Conservation (phyloP, 2,888 invertebrate genomes). For the Cheilosia pagana region DNA sequence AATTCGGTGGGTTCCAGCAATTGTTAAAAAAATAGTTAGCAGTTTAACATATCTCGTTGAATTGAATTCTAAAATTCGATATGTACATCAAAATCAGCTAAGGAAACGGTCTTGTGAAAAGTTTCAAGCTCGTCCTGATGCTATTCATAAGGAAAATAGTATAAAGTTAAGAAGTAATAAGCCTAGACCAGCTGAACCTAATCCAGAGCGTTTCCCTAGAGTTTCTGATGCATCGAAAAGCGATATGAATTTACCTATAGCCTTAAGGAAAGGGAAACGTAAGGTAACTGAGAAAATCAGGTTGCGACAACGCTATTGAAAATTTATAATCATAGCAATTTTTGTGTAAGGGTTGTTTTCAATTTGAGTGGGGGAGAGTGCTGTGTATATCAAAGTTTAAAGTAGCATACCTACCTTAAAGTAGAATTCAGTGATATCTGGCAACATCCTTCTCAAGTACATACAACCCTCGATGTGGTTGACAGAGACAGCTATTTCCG, state of each 20-base stretch:
- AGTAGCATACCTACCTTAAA: too few relatives aligned
- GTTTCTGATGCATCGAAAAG: too few relatives aligned
- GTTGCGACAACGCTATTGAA: background rate
- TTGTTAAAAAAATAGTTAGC: too few relatives aligned
- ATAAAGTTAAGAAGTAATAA: background rate
- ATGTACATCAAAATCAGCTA: too few relatives aligned
- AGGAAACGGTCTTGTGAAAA: background rate
- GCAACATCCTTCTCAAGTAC: too few relatives aligned
- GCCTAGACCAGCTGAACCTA: background rate
- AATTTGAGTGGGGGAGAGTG: slow-evolving; percentile 6
- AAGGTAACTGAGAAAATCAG: background rate
- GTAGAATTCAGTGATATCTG: too few relatives aligned
- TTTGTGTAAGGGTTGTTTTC: slow-evolving; percentile 2
- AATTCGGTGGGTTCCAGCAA: too few relatives aligned
- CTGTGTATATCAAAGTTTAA: background rate
- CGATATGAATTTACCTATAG: background rate
- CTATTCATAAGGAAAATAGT: background rate
- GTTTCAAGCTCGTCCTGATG: background rate
- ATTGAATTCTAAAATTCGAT: too few relatives aligned
- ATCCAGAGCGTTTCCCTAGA: background rate
- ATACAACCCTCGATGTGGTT: too few relatives aligned
- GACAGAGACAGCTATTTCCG: too few relatives aligned
- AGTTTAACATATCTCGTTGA: too few relatives aligned
- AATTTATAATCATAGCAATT: background rate
- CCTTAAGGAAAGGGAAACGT: background rate